Evolutionary conservation across 2,113 vertebrate genomes (phyloP).

Genomic region (Phalacrocorax carbo): DNA sequence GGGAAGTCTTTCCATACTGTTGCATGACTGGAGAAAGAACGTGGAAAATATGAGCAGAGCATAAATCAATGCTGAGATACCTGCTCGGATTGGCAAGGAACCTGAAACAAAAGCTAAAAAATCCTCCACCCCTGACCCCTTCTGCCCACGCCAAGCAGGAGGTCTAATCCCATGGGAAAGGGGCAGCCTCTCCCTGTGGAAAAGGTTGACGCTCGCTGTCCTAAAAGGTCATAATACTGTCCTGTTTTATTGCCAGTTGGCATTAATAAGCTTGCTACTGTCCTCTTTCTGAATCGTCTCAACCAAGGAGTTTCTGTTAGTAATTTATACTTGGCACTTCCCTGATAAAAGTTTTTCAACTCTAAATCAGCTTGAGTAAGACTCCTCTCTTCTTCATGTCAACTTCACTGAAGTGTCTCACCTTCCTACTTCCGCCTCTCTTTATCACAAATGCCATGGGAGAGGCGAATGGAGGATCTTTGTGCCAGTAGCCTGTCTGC

Average conservation of each 20-base stretch:
- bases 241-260: neutral
- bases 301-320: neutral
- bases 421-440: neutral
- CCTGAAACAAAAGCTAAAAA: neutral
- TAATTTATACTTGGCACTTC: slow-evolving; percentile 10
- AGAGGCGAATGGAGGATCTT: neutral
- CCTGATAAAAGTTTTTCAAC: neutral
- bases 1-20: neutral
- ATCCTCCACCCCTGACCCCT: neutral
- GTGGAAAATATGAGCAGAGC: neutral
- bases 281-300: neutral
- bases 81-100: neutral
- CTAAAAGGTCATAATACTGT: neutral
- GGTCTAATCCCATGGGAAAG: neutral
- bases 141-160: neutral
- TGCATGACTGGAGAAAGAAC: neutral
- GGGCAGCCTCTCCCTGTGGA: neutral
- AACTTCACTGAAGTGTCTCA: neutral
- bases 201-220: neutral
- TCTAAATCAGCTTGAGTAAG: slow-evolving; percentile 13
- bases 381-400: neutral
- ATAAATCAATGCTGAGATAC: neutral
- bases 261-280: neutral
- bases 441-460: neutral
- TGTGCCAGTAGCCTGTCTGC: neutral